Conservation (phyloP, 2,888 invertebrate species). For the Tryphoninae sp. region DNA sequence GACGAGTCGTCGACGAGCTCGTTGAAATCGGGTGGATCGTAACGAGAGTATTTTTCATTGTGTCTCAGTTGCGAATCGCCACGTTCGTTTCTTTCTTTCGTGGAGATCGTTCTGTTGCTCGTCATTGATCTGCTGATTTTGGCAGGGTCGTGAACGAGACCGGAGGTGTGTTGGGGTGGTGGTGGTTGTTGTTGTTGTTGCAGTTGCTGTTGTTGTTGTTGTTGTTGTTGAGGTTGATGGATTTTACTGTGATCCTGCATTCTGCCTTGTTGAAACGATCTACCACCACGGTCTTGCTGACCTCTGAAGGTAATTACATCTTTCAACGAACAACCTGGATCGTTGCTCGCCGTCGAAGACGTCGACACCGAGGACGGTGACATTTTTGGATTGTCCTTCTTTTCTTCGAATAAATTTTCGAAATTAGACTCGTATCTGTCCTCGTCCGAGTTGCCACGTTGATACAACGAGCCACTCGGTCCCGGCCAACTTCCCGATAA, state of each 20-base stretch:
- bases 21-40: slow-evolving; percentile 89
- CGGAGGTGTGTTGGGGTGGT: slow-evolving; percentile 79
- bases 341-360: slow-evolving; percentile 84
- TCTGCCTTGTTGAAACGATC: slow-evolving; percentile 69
- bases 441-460: slow-evolving; percentile 85
- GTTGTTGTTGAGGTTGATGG: slow-evolving; percentile 72
- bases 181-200: slow-evolving; percentile 73
- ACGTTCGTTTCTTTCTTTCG: slow-evolving; percentile 73
- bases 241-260: slow-evolving; percentile 71
- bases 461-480: slow-evolving; percentile 85
- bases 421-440: slow-evolving; percentile 89
- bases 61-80: slow-evolving; percentile 66
- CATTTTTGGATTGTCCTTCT: slow-evolving; percentile 86
- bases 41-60: slow-evolving; percentile 83
- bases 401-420: slow-evolving; percentile 93
- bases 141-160: slow-evolving; percentile 73
- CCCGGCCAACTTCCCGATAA: slow-evolving; percentile 94
- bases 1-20: slow-evolving; percentile 89
- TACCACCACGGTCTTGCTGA: slow-evolving; percentile 76
- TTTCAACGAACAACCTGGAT: slow-evolving; percentile 85
- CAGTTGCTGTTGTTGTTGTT: slow-evolving; percentile 70
- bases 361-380: slow-evolving; percentile 86
- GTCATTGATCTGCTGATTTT: slow-evolving; percentile 68
- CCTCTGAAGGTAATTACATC: slow-evolving; percentile 84
- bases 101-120: slow-evolving; percentile 66